Base-by-base conservation (phyloP, 1,140 invertebrate genomes). In the Rhyacophila brunnea region DNA sequence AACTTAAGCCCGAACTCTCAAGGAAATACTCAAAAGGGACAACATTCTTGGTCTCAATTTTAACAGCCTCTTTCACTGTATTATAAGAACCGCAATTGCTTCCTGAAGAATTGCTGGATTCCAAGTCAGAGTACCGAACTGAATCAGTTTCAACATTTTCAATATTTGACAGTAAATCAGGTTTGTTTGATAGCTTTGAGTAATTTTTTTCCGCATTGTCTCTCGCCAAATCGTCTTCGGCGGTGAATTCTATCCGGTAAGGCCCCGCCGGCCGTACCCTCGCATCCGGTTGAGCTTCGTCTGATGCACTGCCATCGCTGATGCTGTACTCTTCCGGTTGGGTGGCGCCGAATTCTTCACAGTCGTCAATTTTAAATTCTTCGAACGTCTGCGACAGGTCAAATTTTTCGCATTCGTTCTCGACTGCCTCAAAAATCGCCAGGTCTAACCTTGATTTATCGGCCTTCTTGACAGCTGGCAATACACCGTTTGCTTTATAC, bases 1-100 rank as follows among this genome's bases (percentile, higher is more conserved):
- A 88, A 74, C 88, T 90, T 36, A 91, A 80, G 45, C 89, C 89
- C 54, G 88, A 90, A 17, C 85, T 85, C 68, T 91, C 89, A 14
- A 91, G 72, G 66, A 91, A 91, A 67, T 87, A 85, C 71, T 90
- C 88, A 59, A 87, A 87, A 20, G 83, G 68, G 23, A 74, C 70
- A 45, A 72, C 73, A 17, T 70, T 62, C 9, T 68, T 70, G 43
- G 68, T 66, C 13, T 73, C 35, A 17, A 73, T 68, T 50, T 44
- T 50, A 7, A 28, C 35, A 1, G 44, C 10, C 5, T 74, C 77
- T 62, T 79, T 79, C 0, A 79, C 76, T 4, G 77, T 79, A 55
- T 79, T 79, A 50, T 78, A 79, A 2, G 77, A 79, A 1, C 76
- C 77, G 57, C 77, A 78, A 66, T 79, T 79, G 56, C 77, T 79